These are phyloP conservation scores for Synanthedon vespiformis DNA, from an alignment of 2,888 invertebrate species.

Conservation along the genomic window DNA sequence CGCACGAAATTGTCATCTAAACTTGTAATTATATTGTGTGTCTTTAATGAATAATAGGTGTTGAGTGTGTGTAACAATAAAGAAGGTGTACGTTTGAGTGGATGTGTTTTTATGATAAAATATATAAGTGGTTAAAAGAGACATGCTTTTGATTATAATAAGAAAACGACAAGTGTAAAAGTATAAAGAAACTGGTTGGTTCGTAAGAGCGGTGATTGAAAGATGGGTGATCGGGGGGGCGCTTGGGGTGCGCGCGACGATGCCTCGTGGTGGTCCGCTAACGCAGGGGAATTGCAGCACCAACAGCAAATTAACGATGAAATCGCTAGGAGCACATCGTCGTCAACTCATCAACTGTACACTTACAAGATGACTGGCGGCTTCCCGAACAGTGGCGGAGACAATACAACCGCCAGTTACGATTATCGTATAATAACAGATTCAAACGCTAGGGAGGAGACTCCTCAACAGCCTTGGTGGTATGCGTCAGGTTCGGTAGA, in stretches of 20 bases:
- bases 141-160: slow-evolving; percentile 39
- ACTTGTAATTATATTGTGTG: too few species aligned
- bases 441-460: slow-evolving; percentile 62
- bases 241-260: slow-evolving; percentile 71
- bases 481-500: slow-evolving; percentile 77
- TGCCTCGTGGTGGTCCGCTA: slow-evolving; percentile 68
- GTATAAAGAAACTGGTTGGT: slow-evolving; percentile 60
- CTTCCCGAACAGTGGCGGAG: slow-evolving; percentile 78
- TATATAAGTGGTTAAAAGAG: slow-evolving; percentile 20
- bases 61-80: too few species aligned
- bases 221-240: slow-evolving; percentile 68
- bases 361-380: slow-evolving; percentile 89
- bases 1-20: too few species aligned
- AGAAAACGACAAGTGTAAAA: slow-evolving; percentile 28
- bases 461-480: slow-evolving; percentile 75
- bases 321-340: slow-evolving; percentile 54
- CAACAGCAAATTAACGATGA: slow-evolving; percentile 52
- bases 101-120: too few species aligned
- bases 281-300: slow-evolving; percentile 57
- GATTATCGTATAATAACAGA: slow-evolving; percentile 80
- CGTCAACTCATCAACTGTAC: slow-evolving; percentile 78
- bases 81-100: too few species aligned
- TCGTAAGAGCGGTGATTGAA: slow-evolving; percentile 42
- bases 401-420: slow-evolving; percentile 76
- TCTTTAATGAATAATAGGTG: too few species aligned